A percentile compares a stretch with the other conserved stretches of the same genome.
Conservation (phyloP, 2,113 vertebrate genomes). For the Sturnus vulgaris region DNA sequence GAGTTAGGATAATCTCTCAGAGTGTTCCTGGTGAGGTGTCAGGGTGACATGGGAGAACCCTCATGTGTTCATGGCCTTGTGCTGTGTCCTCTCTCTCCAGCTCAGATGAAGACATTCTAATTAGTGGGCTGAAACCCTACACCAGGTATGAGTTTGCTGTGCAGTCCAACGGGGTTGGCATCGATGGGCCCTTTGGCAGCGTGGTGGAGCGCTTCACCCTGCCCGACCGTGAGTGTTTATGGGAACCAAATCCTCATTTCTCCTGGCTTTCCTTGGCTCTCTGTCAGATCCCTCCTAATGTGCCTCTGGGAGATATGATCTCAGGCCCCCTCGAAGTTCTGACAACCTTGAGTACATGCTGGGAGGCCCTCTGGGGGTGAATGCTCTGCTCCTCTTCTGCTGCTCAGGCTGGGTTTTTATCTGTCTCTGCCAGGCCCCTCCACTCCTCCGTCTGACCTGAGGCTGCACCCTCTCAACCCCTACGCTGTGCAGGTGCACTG, state of each 20-base stretch:
- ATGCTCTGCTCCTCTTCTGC: not conserved
- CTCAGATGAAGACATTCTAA: slow-evolving; percentile 87
- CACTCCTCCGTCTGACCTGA: slow-evolving; percentile 86
- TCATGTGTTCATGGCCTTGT: not conserved
- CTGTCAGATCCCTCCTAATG: not conserved
- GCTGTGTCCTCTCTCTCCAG: slow-evolving; percentile 60
- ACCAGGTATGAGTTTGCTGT: slow-evolving; percentile 94
- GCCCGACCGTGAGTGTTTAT: slow-evolving; percentile 83
- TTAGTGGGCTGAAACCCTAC: slow-evolving; percentile 89
- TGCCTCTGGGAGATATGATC: not conserved
- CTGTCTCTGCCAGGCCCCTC: slow-evolving; percentile 80
- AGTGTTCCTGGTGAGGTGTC: not conserved
- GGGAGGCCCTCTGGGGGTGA: not conserved
- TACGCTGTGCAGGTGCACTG: slow-evolving; percentile 90
- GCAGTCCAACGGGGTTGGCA: slow-evolving; percentile 86
- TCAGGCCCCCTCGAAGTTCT: not conserved
- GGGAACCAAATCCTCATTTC: not conserved
- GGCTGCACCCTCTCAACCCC: slow-evolving; percentile 84
- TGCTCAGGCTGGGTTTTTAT: not conserved
- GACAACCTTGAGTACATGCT: not conserved
- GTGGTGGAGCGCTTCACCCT: slow-evolving; percentile 89
- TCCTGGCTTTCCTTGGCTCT: not conserved
- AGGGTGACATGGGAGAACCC: not conserved
- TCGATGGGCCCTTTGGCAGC: slow-evolving; percentile 87
- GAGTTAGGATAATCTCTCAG: not conserved